A percentile compares a stretch with the other conserved stretches of the same genome.
These are phyloP conservation scores for Agrochola litura DNA, from an alignment of 2,888 invertebrate species.

Conservation along the genomic window DNA sequence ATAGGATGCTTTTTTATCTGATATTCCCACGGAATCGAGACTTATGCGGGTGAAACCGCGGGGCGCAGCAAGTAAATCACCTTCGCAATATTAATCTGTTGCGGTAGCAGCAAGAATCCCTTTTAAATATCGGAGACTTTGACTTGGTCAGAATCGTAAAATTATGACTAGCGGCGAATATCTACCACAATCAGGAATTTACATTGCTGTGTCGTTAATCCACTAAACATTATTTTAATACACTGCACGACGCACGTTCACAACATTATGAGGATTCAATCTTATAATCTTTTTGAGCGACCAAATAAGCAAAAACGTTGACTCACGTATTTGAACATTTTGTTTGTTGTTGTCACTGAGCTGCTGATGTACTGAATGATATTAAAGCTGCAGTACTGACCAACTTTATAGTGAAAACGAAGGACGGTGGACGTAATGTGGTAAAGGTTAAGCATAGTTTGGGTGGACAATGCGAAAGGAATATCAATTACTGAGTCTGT, in stretches of 20 bases:
- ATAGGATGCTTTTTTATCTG: too few relatives aligned
- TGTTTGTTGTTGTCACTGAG: slow-evolving; percentile 61
- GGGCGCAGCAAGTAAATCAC: too few relatives aligned
- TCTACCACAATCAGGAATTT: not conserved
- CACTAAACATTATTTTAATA: not conserved
- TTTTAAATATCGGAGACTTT: not conserved
- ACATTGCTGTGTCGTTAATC: slow-evolving; percentile 1
- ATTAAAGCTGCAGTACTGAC: slow-evolving; percentile 31
- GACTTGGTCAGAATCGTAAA: not conserved
- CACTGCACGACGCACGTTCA: not conserved
- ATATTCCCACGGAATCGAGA: too few relatives aligned
- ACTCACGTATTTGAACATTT: slow-evolving; percentile 78
- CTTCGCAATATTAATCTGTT: not conserved
- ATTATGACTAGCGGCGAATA: not conserved
- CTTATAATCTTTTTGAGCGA: slow-evolving; percentile 13
- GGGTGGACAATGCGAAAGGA: slow-evolving; percentile 36
- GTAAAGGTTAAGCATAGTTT: slow-evolving; percentile 37
- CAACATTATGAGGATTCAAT: slow-evolving; percentile 15
- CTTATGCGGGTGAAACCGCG: too few relatives aligned
- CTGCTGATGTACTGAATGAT: slow-evolving; percentile 65
- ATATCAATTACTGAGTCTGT: slow-evolving; percentile 31
- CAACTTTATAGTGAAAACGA: slow-evolving; percentile 54
- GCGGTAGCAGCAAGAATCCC: not conserved
- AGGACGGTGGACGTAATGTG: slow-evolving; percentile 46
- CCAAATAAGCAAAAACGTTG: slow-evolving; percentile 10